These are phyloP conservation scores for Heliocidaris tuberculata DNA, from an alignment of 35 echinoderm and acorn worm genomes.

Conservation along the genomic window DNA sequence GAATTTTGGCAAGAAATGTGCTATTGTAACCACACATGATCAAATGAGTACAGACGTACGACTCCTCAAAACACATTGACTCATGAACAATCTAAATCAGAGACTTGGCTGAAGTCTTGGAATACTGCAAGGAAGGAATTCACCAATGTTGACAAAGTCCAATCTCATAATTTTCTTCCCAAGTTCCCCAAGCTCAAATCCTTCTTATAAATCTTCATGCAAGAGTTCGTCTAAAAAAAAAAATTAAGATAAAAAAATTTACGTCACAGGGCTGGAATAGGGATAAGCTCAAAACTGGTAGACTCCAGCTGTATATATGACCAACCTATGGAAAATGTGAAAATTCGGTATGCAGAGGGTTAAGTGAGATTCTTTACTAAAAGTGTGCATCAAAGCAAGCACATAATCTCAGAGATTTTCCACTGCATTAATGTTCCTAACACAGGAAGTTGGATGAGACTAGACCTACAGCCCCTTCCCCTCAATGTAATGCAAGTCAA, in stretches of 20 bases:
- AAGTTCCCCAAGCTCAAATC: not conserved
- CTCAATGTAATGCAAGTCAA: not conserved
- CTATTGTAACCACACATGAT: not conserved
- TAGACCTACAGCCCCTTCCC: not conserved
- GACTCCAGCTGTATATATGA: not conserved
- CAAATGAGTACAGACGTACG: not conserved
- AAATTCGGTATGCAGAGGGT: not conserved
- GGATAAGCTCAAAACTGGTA: not conserved
- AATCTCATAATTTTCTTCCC: not conserved
- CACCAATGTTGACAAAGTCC: not conserved
- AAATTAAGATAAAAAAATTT: not conserved
- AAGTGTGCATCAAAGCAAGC: not conserved
- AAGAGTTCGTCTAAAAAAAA: not conserved
- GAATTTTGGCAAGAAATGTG: not conserved
- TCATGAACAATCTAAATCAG: not conserved
- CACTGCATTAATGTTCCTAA: not conserved
- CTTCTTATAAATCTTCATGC: not conserved
- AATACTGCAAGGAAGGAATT: not conserved
- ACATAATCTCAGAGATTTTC: not conserved
- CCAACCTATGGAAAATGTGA: not conserved
- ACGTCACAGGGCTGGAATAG: not conserved
- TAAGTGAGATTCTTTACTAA: not conserved
- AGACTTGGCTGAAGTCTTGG: not conserved
- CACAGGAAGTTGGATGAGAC: not conserved
- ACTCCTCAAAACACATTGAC: not conserved